A percentile compares a stretch with the other conserved stretches of the same genome.
Conservation (phyloP, 2,888 invertebrate species). For the Lepas anatifera region DNA sequence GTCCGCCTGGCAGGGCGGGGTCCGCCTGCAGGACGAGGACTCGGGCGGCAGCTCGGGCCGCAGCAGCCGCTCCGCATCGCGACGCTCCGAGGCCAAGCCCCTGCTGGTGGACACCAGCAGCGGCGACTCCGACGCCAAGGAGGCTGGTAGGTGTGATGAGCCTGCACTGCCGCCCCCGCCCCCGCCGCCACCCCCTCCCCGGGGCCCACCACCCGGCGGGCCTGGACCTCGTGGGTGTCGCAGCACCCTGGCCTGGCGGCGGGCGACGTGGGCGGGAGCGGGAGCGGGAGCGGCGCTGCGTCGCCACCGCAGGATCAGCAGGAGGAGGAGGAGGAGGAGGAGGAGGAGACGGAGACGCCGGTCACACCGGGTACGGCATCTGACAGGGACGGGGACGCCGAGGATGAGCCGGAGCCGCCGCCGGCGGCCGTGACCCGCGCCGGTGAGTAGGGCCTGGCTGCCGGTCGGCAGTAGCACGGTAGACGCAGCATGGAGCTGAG, state of each 20-base stretch:
- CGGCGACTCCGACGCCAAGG: slow-evolving; percentile 2
- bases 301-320: neutral
- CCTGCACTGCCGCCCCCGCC: neutral
- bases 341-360: neutral
- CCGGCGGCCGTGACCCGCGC: neutral
- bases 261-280: slow-evolving; percentile 23
- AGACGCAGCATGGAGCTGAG: no score
- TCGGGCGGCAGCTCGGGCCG: slow-evolving; percentile 13
- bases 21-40: neutral
- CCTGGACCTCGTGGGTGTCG: slow-evolving; percentile 58
- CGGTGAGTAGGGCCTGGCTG: no score
- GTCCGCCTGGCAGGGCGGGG: no score
- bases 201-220: slow-evolving; percentile 56
- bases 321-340: neutral
- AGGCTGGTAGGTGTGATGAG: slow-evolving; percentile 9
- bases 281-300: neutral
- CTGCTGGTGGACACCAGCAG: neutral
- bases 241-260: slow-evolving; percentile 15
- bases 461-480: no score
- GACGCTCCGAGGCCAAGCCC: slow-evolving; percentile 6
- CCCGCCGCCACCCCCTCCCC: slow-evolving; percentile 28
- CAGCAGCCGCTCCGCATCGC: slow-evolving; percentile 8
- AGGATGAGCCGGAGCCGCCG: neutral
- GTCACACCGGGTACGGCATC: neutral
- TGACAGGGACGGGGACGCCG: neutral